Conservation (phyloP, 2,113 vertebrate species). For the Conger conger region DNA sequence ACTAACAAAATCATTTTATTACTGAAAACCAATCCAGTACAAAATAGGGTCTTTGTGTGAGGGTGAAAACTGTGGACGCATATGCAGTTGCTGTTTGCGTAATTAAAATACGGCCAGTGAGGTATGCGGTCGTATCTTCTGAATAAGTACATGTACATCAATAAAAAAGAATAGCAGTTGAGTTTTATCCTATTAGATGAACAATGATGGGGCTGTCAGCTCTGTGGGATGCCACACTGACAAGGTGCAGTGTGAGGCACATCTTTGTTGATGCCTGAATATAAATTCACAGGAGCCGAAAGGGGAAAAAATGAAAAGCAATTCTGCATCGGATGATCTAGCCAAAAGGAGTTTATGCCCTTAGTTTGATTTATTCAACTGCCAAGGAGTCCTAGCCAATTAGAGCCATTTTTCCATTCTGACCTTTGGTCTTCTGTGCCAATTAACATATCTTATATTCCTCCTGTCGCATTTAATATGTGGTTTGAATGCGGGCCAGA, state of each 20-base stretch:
- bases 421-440: constrained; percentile 34
- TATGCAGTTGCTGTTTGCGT: not conserved
- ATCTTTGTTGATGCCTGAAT: not conserved
- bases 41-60: not conserved
- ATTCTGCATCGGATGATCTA: constrained; percentile 2
- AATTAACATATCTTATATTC: constrained; percentile 41
- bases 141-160: not conserved
- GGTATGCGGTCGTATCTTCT: not conserved
- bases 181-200: not conserved
- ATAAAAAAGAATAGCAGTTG: not conserved
- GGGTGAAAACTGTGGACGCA: not conserved
- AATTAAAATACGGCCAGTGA: not conserved
- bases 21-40: not conserved
- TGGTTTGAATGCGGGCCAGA: constrained; percentile 30
- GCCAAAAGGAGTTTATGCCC: constrained; percentile 17
- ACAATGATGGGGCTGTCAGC: not conserved
- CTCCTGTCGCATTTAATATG: constrained; percentile 30
- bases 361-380: constrained; percentile 14
- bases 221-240: not conserved
- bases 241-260: not conserved
- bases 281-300: not conserved
- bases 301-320: not conserved
- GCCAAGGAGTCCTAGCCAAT: constrained; percentile 36
- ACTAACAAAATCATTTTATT: not conserved
- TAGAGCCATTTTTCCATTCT: constrained; percentile 32